phyloP scores from a whole-genome alignment of 1,140 invertebrate genomes.

The Calliphora vicina region DNA sequence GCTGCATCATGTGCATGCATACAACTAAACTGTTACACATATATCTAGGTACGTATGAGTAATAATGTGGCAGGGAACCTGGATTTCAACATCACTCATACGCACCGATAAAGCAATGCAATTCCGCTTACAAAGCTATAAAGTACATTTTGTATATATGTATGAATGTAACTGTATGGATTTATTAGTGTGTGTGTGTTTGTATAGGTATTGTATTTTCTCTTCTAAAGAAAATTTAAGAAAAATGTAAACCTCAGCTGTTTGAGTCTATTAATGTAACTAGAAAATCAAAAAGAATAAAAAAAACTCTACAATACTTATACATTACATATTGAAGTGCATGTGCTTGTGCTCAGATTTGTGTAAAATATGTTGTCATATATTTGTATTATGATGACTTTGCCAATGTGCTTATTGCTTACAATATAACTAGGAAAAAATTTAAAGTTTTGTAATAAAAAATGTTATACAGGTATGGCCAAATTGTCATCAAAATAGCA shows the following conservation, averaged over 20 bases:
- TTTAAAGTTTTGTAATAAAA: no score
- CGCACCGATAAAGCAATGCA: constrained; percentile 10
- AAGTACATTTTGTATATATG: background rate
- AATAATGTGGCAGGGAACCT: background rate
- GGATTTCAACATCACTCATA: constrained; percentile 3
- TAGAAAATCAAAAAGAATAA: background rate
- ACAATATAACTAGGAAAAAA: background rate
- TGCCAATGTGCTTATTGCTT: constrained; percentile 19
- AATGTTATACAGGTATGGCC: no score
- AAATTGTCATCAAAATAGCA: no score
- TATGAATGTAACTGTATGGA: background rate
- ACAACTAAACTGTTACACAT: background rate
- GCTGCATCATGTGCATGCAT: background rate
- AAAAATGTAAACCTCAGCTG: constrained; percentile 24
- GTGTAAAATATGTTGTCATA: constrained; percentile 21
- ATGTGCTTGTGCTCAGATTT: background rate
- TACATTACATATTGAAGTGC: background rate
- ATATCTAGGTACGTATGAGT: background rate
- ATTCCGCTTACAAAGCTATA: background rate
- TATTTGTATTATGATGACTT: constrained; percentile 17
- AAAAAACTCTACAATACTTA: background rate
- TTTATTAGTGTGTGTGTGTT: background rate
- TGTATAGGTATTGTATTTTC: background rate
- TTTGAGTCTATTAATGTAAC: constrained; percentile 19
- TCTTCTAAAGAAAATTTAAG: background rate